Evolutionary conservation across 1,140 invertebrate genomes (phyloP), one percentile per base, ranked within the genome.

Genomic region (Mizuhopecten yessoensis): DNA sequence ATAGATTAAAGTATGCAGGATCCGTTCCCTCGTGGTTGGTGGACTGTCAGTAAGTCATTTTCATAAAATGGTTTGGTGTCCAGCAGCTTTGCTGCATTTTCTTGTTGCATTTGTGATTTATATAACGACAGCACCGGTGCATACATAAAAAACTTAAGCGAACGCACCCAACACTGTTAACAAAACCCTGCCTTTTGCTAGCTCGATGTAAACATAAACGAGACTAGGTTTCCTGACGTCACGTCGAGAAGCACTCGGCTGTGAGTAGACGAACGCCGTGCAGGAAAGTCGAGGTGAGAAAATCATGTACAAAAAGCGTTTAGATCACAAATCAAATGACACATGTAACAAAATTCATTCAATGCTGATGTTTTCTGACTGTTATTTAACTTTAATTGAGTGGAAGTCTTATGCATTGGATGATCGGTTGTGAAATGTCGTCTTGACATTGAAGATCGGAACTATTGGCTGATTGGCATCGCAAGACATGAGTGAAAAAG

Each of bases 201-300:
- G 17, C 9, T 45, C 9, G 17, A 75, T n/a, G 57, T 75, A 75
- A 75, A 75, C 57, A 75, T 13, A 29, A 5, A 29, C 23, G 23
- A 29, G 57, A 75, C 57, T 17, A 5, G n/a, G 57, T 29, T 75
- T 29, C n/a, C 23, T 75, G 57, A 75, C 57, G 57, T 75, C 57
- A 75, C 57, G 57, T 75, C 57, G 57, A 75, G 57, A 75, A 75
- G 57, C 57, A 75, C 57, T 75, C 57, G 23, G 57, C 57, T 75
- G 57, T 75, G n/a, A 5, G 57, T 29, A 75, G 57, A 75, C 57
- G 57, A 75, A 75, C 57, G 57, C 57, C 57, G 57, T 75, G 11
- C 57, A 75, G n/a, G 29, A 39, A 75, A 75, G n/a, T 49, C 5
- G 57, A 75, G 57, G 57, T 75, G 29, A 75, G 57, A 75, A 39